These are phyloP conservation scores for Drosophila elegans DNA, from an alignment of 1,140 invertebrate species.

Conservation along the genomic window DNA sequence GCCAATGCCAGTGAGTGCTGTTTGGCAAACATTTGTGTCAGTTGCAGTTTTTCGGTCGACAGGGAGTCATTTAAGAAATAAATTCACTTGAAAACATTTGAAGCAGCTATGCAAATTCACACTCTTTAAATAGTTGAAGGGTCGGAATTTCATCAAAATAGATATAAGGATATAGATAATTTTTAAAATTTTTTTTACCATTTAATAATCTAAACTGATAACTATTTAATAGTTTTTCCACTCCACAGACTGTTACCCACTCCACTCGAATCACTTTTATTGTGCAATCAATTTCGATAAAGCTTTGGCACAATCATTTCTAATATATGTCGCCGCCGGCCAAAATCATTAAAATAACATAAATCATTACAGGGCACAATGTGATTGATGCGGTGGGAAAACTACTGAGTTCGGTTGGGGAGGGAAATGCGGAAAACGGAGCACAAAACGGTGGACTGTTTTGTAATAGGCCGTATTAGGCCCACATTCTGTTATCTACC, in stretches of 20 bases:
- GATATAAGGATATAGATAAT: too few relatives aligned
- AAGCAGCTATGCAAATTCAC: neutral
- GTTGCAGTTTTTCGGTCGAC: neutral
- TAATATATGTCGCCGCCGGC: slow-evolving; percentile 5
- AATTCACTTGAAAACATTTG: neutral
- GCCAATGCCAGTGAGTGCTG: slow-evolving; percentile 2
- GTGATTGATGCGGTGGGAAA: slow-evolving; percentile 18
- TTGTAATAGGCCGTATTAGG: slow-evolving; percentile 22
- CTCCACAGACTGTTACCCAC: too few relatives aligned
- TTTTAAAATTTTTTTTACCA: too few relatives aligned
- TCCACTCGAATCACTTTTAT: neutral
- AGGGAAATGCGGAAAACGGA: neutral
- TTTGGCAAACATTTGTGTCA: neutral
- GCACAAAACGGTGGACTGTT: slow-evolving; percentile 19
- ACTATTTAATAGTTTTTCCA: neutral
- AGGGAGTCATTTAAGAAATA: neutral
- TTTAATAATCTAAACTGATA: too few relatives aligned
- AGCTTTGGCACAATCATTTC: neutral
- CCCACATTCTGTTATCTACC: slow-evolving; percentile 14
- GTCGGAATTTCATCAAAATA: too few relatives aligned
- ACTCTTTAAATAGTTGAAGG: too few relatives aligned
- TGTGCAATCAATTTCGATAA: slow-evolving; percentile 1
- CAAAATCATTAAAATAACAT: slow-evolving; percentile 24
- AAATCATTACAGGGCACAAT: slow-evolving; percentile 12
- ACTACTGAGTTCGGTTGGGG: neutral